Percentiles rank a stretch among this genome's conserved stretches.
phyloP scores from a whole-genome alignment of 2,113 vertebrate genomes.

The Morone saxatilis region DNA sequence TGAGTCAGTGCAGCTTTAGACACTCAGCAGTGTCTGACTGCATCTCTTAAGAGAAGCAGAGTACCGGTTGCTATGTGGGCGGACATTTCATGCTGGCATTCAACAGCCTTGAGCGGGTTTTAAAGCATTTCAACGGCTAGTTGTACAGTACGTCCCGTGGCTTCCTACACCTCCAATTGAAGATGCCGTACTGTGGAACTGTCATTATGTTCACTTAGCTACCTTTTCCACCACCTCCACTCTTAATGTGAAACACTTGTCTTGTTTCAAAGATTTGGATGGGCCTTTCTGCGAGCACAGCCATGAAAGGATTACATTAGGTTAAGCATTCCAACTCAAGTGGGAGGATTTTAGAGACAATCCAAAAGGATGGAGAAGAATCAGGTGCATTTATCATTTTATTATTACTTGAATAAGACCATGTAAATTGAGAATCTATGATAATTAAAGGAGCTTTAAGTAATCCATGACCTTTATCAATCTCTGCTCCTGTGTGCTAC shows the following conservation, averaged over 20 bases:
- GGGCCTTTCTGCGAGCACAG: slow-evolving; percentile 5
- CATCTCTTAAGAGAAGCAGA: slow-evolving; percentile 9
- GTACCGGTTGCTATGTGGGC: slow-evolving; percentile 44
- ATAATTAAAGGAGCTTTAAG: slow-evolving; percentile 28
- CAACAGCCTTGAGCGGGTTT: slow-evolving; percentile 37
- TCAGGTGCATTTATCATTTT: slow-evolving; percentile 13
- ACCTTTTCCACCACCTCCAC: slow-evolving; percentile 20
- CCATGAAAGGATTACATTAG: slow-evolving; percentile 27
- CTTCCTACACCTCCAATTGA: slow-evolving; percentile 13
- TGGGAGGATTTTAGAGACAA: slow-evolving; percentile 34
- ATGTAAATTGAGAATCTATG: slow-evolving; percentile 7
- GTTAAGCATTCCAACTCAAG: slow-evolving; percentile 25
- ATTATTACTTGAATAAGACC: not conserved
- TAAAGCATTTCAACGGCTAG: slow-evolving; percentile 31
- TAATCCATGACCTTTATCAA: slow-evolving; percentile 14
- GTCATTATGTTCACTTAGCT: slow-evolving; percentile 19
- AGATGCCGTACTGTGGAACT: slow-evolving; percentile 1
- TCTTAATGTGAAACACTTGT: slow-evolving; percentile 34
- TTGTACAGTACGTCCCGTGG: not conserved
- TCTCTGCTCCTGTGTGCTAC: not conserved
- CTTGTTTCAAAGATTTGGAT: slow-evolving; percentile 21
- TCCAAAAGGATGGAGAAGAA: slow-evolving; percentile 6
- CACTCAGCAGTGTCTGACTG: slow-evolving; percentile 6
- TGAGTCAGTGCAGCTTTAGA: slow-evolving; percentile 43
- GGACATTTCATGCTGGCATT: slow-evolving; percentile 41